These are phyloP conservation scores for Mormyrus proboscirostris DNA, from an alignment of 2,797 vertebrate genomes.

Conservation along the genomic window DNA sequence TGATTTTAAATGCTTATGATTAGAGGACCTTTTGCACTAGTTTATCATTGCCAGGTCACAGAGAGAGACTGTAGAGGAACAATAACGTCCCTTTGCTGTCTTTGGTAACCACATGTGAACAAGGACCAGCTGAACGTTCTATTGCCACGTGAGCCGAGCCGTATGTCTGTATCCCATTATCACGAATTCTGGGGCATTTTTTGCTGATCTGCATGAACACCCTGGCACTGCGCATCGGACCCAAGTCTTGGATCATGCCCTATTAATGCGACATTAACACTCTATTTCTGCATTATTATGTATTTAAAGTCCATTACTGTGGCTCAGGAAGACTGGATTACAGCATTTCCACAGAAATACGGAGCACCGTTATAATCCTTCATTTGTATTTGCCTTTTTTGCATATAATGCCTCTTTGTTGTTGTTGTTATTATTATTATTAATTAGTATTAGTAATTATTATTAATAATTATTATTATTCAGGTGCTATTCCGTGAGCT, in stretches of 20 bases:
- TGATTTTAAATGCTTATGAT: neutral
- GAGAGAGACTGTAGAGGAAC: neutral
- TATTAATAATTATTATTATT: neutral
- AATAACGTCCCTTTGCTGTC: neutral
- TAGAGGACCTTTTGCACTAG: neutral
- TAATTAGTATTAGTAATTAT: neutral
- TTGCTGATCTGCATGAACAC: neutral
- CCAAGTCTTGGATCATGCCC: neutral
- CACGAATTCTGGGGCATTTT: neutral
- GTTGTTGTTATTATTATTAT: neutral
- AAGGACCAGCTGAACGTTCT: neutral
- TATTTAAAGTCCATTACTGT: neutral
- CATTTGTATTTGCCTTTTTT: neutral
- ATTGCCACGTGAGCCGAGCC: neutral
- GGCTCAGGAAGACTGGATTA: conserved; percentile 1
- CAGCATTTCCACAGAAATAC: neutral
- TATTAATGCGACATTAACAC: neutral
- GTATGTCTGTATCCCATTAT: neutral
- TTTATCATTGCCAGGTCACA: neutral
- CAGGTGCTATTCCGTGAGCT: neutral
- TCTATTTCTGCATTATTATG: neutral
- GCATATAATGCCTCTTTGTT: neutral
- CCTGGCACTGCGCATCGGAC: neutral
- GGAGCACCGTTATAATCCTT: neutral
- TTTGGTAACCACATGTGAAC: neutral